Evolutionary conservation across 1,140 invertebrate genomes (phyloP), one percentile per base, ranked within the genome.

Genomic region (Drosophila asahinai): DNA sequence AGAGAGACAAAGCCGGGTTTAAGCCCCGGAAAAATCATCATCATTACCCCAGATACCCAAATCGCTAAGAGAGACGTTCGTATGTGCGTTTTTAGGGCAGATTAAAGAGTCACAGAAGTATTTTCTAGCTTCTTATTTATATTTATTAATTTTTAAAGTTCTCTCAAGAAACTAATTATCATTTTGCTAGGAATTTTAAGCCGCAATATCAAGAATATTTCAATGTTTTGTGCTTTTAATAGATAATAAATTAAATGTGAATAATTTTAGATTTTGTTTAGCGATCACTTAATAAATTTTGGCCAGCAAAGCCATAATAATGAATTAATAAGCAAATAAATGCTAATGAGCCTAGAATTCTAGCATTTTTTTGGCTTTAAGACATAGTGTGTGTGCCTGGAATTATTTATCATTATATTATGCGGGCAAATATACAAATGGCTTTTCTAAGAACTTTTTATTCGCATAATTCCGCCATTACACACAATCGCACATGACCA

Each of bases 401-500:
- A 58, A 58, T 63, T 40, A 58, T 63, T 40, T 15, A 57, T 30
- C 33, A 51, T 63, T 30, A 68, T 14, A 36, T 27, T 27, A 55
- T 71, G 30, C 36, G 67, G 49, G 49, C 40, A 38, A 38, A 55
- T 55, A 22, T 14, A n/a, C 57, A 36, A 58, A 72, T 47, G 22
- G 19, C 8, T 22, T 73, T 42, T 38, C 51, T 48, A 27, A 36
- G 30, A 73, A 36, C 12, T 2, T 51, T 59, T 42, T 51, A 52
- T 51, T 72, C 54, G 55, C 47, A 73, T 45, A 73, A 52, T 45
- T 59, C 38, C 30, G 14, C 19, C 51, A 71, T 48, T 71, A 59
- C 14, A 27, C 38, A 51, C 38, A 40, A 73, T 73, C 55, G 47
- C 43, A 72, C 63, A 67, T 51, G 33, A 33, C 62, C 45, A 68